These are phyloP conservation scores for Lasiurus cinereus DNA, from an alignment of 2,113 vertebrate species.

Conservation along the genomic window DNA sequence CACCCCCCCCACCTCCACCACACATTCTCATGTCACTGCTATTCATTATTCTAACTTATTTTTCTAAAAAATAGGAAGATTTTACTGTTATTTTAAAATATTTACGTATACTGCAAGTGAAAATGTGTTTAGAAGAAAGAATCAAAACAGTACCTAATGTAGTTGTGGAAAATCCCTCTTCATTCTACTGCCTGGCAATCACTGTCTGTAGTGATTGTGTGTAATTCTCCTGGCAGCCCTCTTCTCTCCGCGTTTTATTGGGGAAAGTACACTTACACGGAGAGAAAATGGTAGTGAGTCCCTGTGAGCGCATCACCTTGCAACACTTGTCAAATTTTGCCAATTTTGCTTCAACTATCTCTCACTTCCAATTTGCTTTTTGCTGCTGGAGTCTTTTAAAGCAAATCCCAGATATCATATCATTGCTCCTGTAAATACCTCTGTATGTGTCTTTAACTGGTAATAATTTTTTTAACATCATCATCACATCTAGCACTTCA, in stretches of 20 bases:
- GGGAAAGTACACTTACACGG: background rate
- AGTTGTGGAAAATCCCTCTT: background rate
- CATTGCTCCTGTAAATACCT: background rate
- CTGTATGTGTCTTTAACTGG: background rate
- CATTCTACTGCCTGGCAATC: background rate
- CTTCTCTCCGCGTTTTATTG: background rate
- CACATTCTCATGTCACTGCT: background rate
- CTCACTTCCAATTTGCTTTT: background rate
- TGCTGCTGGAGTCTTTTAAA: slow-evolving; percentile 22
- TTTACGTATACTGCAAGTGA: background rate
- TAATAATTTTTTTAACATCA: slow-evolving; percentile 5
- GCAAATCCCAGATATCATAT: background rate
- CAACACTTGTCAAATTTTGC: slow-evolving; percentile 20
- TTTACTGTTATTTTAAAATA: background rate
- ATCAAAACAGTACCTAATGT: background rate
- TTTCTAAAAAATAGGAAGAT: background rate
- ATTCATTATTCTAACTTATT: background rate
- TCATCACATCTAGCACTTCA: background rate
- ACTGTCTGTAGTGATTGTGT: background rate
- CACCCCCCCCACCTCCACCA: no score
- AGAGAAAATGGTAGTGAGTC: background rate
- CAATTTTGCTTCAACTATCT: background rate
- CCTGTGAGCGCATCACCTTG: background rate
- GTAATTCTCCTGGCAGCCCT: background rate
- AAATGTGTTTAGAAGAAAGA: background rate